Conservation (phyloP, 2,113 vertebrate genomes). For the Corvus moneduloides region DNA sequence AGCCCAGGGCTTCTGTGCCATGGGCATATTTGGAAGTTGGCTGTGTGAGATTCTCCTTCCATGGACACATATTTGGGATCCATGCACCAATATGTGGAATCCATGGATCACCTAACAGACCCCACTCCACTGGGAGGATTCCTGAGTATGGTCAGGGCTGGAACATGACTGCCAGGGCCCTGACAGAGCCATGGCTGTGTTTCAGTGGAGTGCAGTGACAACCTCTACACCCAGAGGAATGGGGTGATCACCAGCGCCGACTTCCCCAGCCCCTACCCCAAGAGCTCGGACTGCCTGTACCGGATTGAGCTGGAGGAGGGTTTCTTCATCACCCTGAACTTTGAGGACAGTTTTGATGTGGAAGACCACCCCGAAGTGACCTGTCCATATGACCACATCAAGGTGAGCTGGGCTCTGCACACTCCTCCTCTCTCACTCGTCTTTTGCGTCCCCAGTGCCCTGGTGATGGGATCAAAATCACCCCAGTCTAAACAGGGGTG, state of each 20-base stretch:
- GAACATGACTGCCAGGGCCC: neutral
- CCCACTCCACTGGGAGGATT: neutral
- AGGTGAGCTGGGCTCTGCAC: conserved; percentile 74
- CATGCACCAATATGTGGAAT: neutral
- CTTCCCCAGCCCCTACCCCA: conserved; percentile 90
- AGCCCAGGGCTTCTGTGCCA: neutral
- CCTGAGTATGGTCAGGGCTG: neutral
- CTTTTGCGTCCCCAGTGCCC: neutral
- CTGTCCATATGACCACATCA: conserved; percentile 92
- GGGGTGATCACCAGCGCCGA: conserved; percentile 84
- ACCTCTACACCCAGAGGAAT: conserved; percentile 83
- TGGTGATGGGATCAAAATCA: neutral
- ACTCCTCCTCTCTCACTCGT: rapidly evolving
- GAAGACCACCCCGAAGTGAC: conserved; percentile 91
- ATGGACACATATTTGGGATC: neutral
- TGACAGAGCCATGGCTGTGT: conserved; percentile 4
- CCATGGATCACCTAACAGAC: neutral
- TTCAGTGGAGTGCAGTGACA: conserved; percentile 91
- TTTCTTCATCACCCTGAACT: conserved; percentile 84
- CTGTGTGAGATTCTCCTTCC: neutral
- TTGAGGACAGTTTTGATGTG: conserved; percentile 87
- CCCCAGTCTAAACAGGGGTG: neutral
- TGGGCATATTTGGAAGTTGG: neutral
- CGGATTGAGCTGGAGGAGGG: conserved; percentile 86
- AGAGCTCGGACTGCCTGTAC: conserved; percentile 89